Percentiles rank a stretch among this genome's conserved stretches.
Evolutionary conservation across 1,140 invertebrate species (phyloP).

Genomic region (Metopolophium dirhodum): DNA sequence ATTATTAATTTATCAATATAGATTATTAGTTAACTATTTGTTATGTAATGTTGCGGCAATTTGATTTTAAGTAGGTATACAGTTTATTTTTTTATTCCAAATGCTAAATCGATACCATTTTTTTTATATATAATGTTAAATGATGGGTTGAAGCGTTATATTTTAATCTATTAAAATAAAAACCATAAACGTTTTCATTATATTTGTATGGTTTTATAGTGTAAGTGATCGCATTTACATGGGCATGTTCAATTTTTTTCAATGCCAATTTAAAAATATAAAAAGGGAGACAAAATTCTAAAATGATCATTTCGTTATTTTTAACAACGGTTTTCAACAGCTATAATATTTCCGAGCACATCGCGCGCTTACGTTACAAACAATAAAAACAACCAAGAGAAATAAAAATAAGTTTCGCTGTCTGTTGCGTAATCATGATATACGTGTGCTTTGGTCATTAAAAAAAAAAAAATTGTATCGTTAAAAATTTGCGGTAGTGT

Average conservation of each 20-base stretch:
- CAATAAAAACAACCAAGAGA: not conserved
- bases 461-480: constrained; percentile 1
- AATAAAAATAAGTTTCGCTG: constrained; percentile 24
- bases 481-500: not conserved
- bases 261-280: constrained; percentile 25
- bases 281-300: not conserved
- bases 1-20: not conserved
- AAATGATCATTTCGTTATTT: constrained; percentile 22
- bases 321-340: constrained; percentile 34
- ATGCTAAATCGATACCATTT: not conserved
- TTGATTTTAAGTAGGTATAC: not conserved
- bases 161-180: not conserved
- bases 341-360: not conserved
- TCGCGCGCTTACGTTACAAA: not conserved
- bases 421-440: not conserved
- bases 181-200: not conserved
- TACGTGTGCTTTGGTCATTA: not conserved
- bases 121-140: not conserved
- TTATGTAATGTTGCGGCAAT: not conserved
- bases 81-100: not conserved
- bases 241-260: not conserved
- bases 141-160: not conserved
- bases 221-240: not conserved
- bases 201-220: not conserved
- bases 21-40: not conserved